These are phyloP conservation scores for Formica selysi DNA, from an alignment of 1,140 invertebrate species.

Conservation along the genomic window DNA sequence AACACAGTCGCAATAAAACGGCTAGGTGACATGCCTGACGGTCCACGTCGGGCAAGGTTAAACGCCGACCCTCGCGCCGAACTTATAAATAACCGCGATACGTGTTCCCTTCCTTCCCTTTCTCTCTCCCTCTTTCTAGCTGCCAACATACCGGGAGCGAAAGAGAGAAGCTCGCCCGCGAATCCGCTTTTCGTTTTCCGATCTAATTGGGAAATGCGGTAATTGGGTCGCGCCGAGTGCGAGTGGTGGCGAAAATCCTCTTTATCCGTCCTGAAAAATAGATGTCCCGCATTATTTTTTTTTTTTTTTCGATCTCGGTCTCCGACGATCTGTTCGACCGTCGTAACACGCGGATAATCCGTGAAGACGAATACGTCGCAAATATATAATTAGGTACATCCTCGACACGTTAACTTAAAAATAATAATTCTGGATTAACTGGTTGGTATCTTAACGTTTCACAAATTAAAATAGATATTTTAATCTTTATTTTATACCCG, in stretches of 20 bases:
- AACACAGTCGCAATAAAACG: conserved; percentile 68
- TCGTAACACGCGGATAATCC: neutral
- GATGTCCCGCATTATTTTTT: neutral
- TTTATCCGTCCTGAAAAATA: conserved; percentile 47
- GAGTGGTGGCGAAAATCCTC: neutral
- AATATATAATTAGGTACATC: too few relatives aligned
- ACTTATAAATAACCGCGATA: conserved; percentile 79
- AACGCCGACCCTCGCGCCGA: conserved; percentile 78
- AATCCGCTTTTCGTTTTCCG: neutral
- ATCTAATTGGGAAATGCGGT: conserved; percentile 58
- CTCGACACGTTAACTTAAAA: too few relatives aligned
- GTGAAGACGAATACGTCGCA: too few relatives aligned
- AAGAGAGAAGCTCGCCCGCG: conserved; percentile 10
- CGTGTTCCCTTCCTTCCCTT: conserved; percentile 15
- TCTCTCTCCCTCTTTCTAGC: conserved; percentile 10
- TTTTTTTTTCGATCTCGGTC: neutral
- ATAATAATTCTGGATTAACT: too few relatives aligned
- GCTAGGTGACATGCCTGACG: conserved; percentile 72
- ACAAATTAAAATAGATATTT: too few relatives aligned
- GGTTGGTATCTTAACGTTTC: too few relatives aligned
- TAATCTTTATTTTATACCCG: too few relatives aligned
- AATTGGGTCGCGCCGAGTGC: conserved; percentile 48
- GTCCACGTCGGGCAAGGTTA: conserved; percentile 81
- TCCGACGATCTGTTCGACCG: conserved; percentile 3
- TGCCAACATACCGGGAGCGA: neutral